Percentiles rank a stretch among this genome's conserved stretches.
Evolutionary conservation across 37 sponge, comb jelly and placozoan species (phyloP).

Genomic region (Ianthella basta): DNA sequence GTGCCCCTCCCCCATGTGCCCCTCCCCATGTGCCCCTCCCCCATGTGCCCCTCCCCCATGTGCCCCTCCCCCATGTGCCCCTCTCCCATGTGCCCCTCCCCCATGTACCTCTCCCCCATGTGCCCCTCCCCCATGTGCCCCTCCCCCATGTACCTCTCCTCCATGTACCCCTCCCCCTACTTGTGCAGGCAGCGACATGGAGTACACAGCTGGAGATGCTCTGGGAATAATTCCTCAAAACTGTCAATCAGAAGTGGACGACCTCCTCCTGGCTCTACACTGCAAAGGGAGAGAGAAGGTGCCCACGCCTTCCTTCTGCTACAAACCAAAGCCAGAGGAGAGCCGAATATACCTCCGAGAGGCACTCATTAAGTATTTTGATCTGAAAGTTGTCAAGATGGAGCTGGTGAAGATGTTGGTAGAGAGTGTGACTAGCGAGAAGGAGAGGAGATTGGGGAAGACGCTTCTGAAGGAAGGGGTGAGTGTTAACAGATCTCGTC

Average conservation of each 20-base stretch:
- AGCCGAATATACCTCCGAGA: slow-evolving; percentile 32
- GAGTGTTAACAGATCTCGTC: too few relatives aligned
- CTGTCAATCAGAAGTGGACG: slow-evolving; percentile 53
- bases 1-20: too few relatives aligned
- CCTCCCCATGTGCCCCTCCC: too few relatives aligned
- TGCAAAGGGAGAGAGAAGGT: slow-evolving; percentile 5
- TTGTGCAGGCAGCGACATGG: slow-evolving; percentile 44
- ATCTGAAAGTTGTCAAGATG: slow-evolving; percentile 47
- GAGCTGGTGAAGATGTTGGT: slow-evolving; percentile 46
- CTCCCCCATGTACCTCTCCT: too few relatives aligned
- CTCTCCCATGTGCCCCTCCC: too few relatives aligned
- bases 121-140: too few relatives aligned
- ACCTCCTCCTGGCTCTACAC: slow-evolving; percentile 37
- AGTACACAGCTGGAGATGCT: slow-evolving; percentile 64
- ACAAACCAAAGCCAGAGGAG: slow-evolving; percentile 37
- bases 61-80: too few relatives aligned
- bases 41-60: too few relatives aligned
- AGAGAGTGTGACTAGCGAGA: slow-evolving; percentile 16
- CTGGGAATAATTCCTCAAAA: slow-evolving; percentile 60
- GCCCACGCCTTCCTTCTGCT: slow-evolving; percentile 39
- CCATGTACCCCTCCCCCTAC: background rate
- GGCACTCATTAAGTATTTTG: slow-evolving; percentile 54
- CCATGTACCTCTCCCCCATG: too few relatives aligned
- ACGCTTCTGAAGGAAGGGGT: slow-evolving; percentile 51
- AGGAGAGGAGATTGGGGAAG: slow-evolving; percentile 33